Evolutionary conservation across 2,888 invertebrate species (phyloP).

Genomic region (Acleris emargana): DNA sequence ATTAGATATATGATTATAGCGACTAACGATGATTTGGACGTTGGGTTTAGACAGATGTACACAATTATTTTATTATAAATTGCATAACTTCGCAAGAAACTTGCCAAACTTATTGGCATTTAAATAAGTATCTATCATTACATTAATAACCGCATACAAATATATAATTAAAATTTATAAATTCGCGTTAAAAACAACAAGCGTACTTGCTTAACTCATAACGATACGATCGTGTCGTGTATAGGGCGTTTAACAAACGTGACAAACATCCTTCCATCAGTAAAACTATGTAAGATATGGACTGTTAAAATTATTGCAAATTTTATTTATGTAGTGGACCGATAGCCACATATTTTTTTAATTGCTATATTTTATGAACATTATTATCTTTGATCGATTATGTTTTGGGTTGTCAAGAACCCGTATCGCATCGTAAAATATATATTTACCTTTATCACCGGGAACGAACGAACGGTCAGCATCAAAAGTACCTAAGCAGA

Average conservation of each 20-base stretch:
- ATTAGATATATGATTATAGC: too few relatives aligned
- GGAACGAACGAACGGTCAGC: too few relatives aligned
- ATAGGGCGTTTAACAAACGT: slow-evolving; percentile 24
- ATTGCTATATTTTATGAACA: background rate
- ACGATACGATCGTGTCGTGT: slow-evolving; percentile 12
- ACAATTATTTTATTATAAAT: slow-evolving; percentile 6
- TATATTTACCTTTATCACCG: too few relatives aligned
- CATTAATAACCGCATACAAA: slow-evolving; percentile 1
- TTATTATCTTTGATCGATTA: background rate
- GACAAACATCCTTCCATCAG: background rate
- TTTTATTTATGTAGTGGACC: background rate
- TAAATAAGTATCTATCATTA: slow-evolving; percentile 5
- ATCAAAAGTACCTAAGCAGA: too few relatives aligned
- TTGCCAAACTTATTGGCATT: slow-evolving; percentile 6
- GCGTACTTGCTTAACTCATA: slow-evolving; percentile 4
- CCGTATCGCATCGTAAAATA: too few relatives aligned
- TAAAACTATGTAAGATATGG: background rate
- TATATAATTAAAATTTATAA: slow-evolving; percentile 20
- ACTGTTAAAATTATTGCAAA: background rate
- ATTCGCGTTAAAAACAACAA: slow-evolving; percentile 24
- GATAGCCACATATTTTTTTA: too few relatives aligned
- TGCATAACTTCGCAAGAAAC: slow-evolving; percentile 4
- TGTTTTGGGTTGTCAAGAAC: too few relatives aligned
- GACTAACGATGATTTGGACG: background rate
- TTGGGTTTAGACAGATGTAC: background rate